Percentiles rank a stretch among this genome's conserved stretches.
These are phyloP conservation scores for Cariama cristata DNA, from an alignment of 2,113 vertebrate species.

Conservation along the genomic window DNA sequence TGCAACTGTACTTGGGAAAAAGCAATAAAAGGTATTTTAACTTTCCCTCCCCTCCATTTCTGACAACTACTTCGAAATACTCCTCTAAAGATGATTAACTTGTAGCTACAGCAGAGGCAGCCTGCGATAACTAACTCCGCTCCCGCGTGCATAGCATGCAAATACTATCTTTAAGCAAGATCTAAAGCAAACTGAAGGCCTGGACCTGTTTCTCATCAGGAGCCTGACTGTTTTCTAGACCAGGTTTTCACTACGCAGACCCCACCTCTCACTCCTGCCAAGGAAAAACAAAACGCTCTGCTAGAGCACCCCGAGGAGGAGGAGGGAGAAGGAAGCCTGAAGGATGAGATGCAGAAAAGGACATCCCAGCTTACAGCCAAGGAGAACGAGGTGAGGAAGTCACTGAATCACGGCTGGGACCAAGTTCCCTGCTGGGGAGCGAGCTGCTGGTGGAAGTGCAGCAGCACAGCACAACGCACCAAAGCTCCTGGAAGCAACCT, in stretches of 20 bases:
- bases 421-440: neutral
- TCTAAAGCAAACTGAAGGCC: neutral
- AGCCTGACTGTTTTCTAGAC: slow-evolving; percentile 76
- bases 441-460: neutral
- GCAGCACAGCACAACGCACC: neutral
- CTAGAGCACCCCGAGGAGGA: neutral
- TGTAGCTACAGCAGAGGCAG: neutral
- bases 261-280: slow-evolving; percentile 28
- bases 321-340: slow-evolving; percentile 43
- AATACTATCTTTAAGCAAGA: neutral
- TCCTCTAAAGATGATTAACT: neutral
- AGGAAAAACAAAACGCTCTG: neutral
- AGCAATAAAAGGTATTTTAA: neutral
- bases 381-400: slow-evolving; percentile 78
- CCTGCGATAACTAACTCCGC: neutral
- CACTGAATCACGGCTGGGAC: neutral
- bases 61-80: neutral
- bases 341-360: slow-evolving; percentile 68
- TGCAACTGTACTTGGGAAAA: neutral
- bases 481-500: neutral
- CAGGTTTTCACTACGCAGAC: slow-evolving; percentile 51
- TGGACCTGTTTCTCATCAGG: slow-evolving; percentile 33
- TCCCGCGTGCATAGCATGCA: neutral
- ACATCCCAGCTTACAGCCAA: slow-evolving; percentile 68
- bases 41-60: neutral